phyloP scores from a whole-genome alignment of 2,113 vertebrate genomes.

The Lepus europaeus region DNA sequence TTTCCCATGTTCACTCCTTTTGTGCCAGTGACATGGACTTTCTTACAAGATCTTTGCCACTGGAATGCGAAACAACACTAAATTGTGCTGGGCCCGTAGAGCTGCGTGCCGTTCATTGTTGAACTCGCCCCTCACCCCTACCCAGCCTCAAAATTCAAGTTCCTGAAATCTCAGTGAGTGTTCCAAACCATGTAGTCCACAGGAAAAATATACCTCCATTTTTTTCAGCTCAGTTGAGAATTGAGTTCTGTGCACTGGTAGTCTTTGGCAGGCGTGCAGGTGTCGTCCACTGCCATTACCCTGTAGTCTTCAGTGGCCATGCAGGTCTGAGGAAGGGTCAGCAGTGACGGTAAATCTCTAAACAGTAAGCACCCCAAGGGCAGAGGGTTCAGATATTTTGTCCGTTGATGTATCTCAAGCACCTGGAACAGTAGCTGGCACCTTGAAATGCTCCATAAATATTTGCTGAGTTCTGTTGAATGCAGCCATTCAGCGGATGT shows the following conservation, averaged over 20 bases:
- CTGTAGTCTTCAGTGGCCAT: not conserved
- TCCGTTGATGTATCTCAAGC: constrained; percentile 48
- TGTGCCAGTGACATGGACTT: constrained; percentile 77
- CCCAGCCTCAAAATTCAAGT: constrained; percentile 68
- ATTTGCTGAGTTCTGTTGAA: not conserved
- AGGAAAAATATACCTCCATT: not conserved
- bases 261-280: not conserved
- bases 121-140: constrained; percentile 23
- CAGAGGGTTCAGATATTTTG: not conserved
- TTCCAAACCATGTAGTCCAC: not conserved
- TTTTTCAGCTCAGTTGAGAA: constrained; percentile 28
- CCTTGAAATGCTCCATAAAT: not conserved
- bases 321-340: not conserved
- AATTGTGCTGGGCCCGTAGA: constrained; percentile 80
- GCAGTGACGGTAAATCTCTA: not conserved
- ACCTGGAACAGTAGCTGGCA: not conserved
- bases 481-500: not conserved
- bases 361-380: not conserved
- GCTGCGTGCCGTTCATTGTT: not conserved
- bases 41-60: constrained; percentile 81
- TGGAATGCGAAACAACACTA: constrained; percentile 82
- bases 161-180: constrained; percentile 4
- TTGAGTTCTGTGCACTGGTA: not conserved
- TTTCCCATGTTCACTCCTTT: constrained; percentile 84
- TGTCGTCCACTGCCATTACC: not conserved